A percentile compares a stretch with the other conserved stretches of the same genome.
phyloP scores from a whole-genome alignment of 1,140 invertebrate species.

The Drosophila melanogaster region Release_6_plus_ISO1_MT NT_033777.3:12452501-12453000 shows the following conservation, averaged over 20 bases:
- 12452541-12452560: neutral
- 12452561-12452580: neutral
- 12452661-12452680: neutral
- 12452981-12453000: too few relatives aligned
- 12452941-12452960: neutral
- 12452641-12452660: neutral
- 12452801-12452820: slow-evolving; percentile 12
- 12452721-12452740: neutral
- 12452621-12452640: neutral
- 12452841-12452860: neutral
- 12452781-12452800: slow-evolving; percentile 11
- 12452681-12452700: neutral
- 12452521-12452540: neutral
- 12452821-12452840: slow-evolving; percentile 1
- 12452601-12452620: slow-evolving; percentile 13
- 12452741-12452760: neutral
- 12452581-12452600: neutral
- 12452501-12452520: neutral
- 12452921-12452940: neutral
- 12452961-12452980: too few relatives aligned
- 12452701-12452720: neutral
- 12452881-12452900: too few relatives aligned
- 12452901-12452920: neutral
- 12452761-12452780: neutral
- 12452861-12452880: too few relatives aligned